Percentiles rank a stretch among this genome's conserved stretches.
Conservation (phyloP, 2,797 vertebrate species). For the Melanotaenia nigrans region DNA sequence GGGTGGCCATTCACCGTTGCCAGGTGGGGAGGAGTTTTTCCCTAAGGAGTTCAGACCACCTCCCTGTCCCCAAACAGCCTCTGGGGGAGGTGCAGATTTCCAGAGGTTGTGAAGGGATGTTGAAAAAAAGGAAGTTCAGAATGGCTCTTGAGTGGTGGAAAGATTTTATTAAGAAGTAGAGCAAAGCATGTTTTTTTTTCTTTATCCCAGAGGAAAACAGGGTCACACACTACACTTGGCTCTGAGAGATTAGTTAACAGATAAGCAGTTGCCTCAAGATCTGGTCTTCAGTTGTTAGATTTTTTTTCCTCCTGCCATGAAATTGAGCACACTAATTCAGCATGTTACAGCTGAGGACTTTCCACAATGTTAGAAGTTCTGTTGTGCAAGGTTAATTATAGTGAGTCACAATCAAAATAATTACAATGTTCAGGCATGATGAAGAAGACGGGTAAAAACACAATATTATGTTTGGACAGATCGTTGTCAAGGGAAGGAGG, state of each 20-base stretch:
- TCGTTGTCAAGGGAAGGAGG: no score
- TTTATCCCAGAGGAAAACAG: constrained; percentile 39
- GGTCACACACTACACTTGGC: constrained; percentile 43
- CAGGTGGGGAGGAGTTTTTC: constrained; percentile 74
- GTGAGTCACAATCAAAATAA: not conserved
- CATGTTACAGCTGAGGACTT: constrained; percentile 45
- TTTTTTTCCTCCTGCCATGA: constrained; percentile 19
- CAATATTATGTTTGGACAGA: no score
- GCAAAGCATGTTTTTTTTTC: constrained; percentile 40
- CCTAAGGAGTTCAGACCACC: constrained; percentile 54
- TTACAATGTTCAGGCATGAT: no score
- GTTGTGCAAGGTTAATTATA: constrained; percentile 22
- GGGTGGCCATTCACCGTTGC: constrained; percentile 61
- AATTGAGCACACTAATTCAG: constrained; percentile 42
- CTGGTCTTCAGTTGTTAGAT: constrained; percentile 9
- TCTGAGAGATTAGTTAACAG: constrained; percentile 48
- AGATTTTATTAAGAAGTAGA: constrained; percentile 62
- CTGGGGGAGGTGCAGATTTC: constrained; percentile 39
- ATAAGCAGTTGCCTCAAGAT: constrained; percentile 49
- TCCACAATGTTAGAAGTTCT: constrained; percentile 34
- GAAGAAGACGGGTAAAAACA: no score
- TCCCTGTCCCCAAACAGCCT: constrained; percentile 34
- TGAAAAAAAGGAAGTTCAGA: constrained; percentile 40
- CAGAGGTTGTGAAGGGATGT: constrained; percentile 41
- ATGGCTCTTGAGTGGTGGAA: constrained; percentile 46